Evolutionary conservation across 1,140 invertebrate species (phyloP), one percentile per base, ranked within the genome.

Genomic region (Dolichoris vasculosae): DNA sequence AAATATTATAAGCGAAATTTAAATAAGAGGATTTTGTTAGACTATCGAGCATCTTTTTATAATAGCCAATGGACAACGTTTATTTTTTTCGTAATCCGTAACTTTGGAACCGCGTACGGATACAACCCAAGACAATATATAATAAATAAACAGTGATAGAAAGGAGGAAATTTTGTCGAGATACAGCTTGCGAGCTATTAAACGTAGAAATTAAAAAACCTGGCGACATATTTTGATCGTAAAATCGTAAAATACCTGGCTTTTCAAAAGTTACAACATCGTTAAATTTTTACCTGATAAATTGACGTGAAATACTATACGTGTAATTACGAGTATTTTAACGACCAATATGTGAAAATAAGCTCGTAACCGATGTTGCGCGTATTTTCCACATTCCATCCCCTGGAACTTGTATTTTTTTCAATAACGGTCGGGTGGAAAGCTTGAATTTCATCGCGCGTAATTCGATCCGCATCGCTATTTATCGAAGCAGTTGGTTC

Each of bases 321-420:
- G 38, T 43, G 40, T 73, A 73, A 73, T 73, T 43, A 43, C 69
- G 23, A 1, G 6, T n/a, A n/a, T 43, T 73, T 73, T 43, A 43
- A n/a, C 38, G 69, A 73, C 38, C 6, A 43, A 43, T 73, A n/a
- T 15, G 69, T 40, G 69, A 73, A 73, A 43, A 73, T 73, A 43
- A 73, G 38, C 69, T n/a, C 23, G 67, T 23, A 23, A 69, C 67
- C 35, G 67, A 32, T 69, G 67, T 38, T 69, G 8, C n/a, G n/a
- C n/a, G n/a, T n/a, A n/a, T n/a, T n/a, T n/a, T n/a, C 67, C 67
- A 17, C 9, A 69, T 23, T 35, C 17, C 15, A 13, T 38, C 32
- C 20, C 20, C 3, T 35, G 13, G 4, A 38, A 20, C 35, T 38
- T 59, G 26, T 26, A 9, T 26, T 59, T 26, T 23, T n/a, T 13